Base-by-base conservation (phyloP, 2,888 invertebrate species). In the Cenopis cana region DNA sequence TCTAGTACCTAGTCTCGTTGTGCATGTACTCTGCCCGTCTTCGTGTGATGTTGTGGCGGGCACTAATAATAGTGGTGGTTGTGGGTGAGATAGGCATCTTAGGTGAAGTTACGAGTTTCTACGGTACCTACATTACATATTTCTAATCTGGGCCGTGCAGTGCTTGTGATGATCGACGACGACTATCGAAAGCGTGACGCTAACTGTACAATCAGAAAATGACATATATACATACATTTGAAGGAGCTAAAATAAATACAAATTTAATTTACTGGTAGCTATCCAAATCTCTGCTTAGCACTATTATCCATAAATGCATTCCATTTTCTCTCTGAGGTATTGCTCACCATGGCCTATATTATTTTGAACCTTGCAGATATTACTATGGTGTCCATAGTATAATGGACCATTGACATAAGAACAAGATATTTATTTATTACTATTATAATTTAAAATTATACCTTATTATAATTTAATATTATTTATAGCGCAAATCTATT, bases 291-390 rank as follows among this genome's bases (percentile, higher is more conserved):
- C 24, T 46, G 18, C 49, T 57, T 64, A 64, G 49, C 38, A 56
- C 69, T 41, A 29, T 29, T 24, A 66, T 60, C 12, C 46, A 60
- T 69, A 70, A 66, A 70, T 70, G 70, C 65, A 54, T 54, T 54
- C 38, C 20, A 38, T 62, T 61, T 33, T 56, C 65, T 65, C 46
- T 68, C 68, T 59, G 59, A 65, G 65, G 69, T 65, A 69, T 65
- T 46, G 57, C 29, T 57, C 54, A 60, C 65, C 50, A 57, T 54
- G 65, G 59, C 65, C 12, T 60, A 41, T 55, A 38, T 36, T 54
- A 54, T 41, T 54, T 65, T 70, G 52, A 65, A 59, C 52, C 33
- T 54, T 57, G 29, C 29, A 29, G 52, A 33, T 33, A 69, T 55
- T 60, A 20, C 20, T 24, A 52, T 29, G 29, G n/a, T 60, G 49